Evolutionary conservation across 2,797 vertebrate species (phyloP), one percentile per base, ranked within the genome.

Genomic region (Arrhamphus sclerolepis): DNA sequence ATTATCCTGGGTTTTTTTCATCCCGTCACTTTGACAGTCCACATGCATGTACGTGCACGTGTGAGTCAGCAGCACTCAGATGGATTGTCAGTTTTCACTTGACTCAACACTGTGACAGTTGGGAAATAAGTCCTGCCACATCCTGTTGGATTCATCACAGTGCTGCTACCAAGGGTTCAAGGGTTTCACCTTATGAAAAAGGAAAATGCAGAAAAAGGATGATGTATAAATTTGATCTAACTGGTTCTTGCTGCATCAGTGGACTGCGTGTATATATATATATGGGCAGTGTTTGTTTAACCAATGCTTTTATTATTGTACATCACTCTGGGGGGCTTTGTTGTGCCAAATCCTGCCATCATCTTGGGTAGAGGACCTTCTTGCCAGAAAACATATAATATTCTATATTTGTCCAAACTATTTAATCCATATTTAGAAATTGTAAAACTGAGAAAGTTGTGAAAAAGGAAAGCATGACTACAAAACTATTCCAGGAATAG

Each of bases 51-150:
- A 54, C 24, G 56, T 53, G 44, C 62, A 58, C 0, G 13, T 68
- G 49, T 60, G 57, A 82, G 58, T 81, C 82, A 81, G 72, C 70
- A 29, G 67, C 64, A 53, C 72, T 87, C 80, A 81, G 74, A 81
- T 71, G 79, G 80, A 54, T 61, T 77, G 73, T 82, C 80, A 66
- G 62, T 74, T 75, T 73, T 65, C 61, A 66, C 80, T 53, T 52
- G 22, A 61, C 75, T 76, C 59, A 63, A 41, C 60, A 46, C 24
- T 57, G 56, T 57, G 78, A 78, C 75, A 77, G 73, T 62, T 66
- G 64, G 66, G 24, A 26, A 65, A 87, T 75, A 72, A 68, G 62
- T 75, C 75, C 58, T 75, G 78, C 51, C 70, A 61, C 71, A 57
- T 87, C 76, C 69, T 55, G 56, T 75, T 1, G 14, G 13, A 62